Conservation (phyloP, 2,797 vertebrate species). For the Cryptoblepharus egeriae region DNA sequence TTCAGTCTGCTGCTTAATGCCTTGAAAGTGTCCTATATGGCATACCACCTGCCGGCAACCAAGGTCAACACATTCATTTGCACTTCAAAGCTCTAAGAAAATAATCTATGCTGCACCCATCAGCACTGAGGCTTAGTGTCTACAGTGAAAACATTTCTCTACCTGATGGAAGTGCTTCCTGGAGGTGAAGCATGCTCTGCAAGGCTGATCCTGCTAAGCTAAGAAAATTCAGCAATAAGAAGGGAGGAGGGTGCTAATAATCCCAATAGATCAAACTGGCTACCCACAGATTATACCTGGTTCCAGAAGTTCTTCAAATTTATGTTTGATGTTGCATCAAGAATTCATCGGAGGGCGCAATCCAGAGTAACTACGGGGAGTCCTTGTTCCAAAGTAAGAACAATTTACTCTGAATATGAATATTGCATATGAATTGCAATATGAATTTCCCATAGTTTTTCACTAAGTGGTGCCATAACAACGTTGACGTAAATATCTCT, state of each 20-base stretch:
- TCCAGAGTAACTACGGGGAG: no score
- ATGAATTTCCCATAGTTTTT: no score
- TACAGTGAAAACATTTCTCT: background rate
- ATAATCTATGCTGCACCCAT: background rate
- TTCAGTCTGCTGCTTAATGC: background rate
- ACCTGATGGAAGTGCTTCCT: background rate
- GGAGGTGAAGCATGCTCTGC: background rate
- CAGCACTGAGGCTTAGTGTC: background rate
- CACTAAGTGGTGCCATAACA: no score
- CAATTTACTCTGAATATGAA: no score
- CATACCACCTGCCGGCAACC: background rate
- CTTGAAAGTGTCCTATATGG: fast-evolving
- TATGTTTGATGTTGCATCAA: background rate
- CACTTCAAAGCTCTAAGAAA: constrained; percentile 28
- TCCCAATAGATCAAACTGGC: background rate
- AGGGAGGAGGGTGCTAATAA: background rate
- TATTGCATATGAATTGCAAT: no score
- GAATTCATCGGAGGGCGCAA: background rate
- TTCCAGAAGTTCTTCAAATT: background rate
- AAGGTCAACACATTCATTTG: background rate
- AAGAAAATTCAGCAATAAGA: background rate
- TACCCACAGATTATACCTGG: background rate
- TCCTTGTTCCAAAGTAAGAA: no score
- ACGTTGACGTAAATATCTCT: no score
- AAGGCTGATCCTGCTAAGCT: background rate